These are phyloP conservation scores for Alviniconcha strummeri DNA, from an alignment of 2,888 invertebrate genomes.

Conservation along the genomic window DNA sequence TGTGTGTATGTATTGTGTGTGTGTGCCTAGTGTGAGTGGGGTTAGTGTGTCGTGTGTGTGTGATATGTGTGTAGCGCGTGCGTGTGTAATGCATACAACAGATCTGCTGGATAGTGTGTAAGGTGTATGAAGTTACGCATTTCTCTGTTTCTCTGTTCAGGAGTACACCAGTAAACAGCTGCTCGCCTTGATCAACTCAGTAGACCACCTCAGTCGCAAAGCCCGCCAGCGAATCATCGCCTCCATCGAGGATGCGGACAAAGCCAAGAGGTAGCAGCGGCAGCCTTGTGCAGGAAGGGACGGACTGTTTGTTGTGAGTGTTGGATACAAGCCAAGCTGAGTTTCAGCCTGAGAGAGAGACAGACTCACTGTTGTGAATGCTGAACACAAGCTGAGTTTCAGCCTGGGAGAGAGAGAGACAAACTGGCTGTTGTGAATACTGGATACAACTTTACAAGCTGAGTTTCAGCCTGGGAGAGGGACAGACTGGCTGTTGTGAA, in stretches of 20 bases:
- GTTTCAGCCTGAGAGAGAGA: neutral
- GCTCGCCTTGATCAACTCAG: conserved; percentile 86
- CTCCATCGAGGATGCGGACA: conserved; percentile 78
- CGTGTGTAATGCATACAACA: no score
- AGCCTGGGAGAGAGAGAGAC: neutral
- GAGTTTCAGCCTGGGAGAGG: neutral
- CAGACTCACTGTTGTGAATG: neutral
- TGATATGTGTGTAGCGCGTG: no score
- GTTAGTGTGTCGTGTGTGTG: no score
- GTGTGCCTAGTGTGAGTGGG: no score
- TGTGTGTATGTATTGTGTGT: neutral
- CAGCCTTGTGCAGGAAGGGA: neutral
- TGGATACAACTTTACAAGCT: no score
- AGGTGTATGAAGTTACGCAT: no score
- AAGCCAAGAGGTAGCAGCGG: conserved; percentile 49
- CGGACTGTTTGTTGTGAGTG: neutral
- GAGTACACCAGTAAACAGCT: conserved; percentile 94
- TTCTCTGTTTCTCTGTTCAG: conserved; percentile 71
- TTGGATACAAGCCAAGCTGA: neutral
- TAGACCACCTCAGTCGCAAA: conserved; percentile 91
- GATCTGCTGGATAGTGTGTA: no score
- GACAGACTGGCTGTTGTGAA: no score
- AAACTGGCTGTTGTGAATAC: neutral
- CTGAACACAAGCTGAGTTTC: neutral
- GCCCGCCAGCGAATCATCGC: conserved; percentile 85